Evolutionary conservation across 2,888 invertebrate genomes (phyloP).

Genomic region (Cataglyphis livida): DNA sequence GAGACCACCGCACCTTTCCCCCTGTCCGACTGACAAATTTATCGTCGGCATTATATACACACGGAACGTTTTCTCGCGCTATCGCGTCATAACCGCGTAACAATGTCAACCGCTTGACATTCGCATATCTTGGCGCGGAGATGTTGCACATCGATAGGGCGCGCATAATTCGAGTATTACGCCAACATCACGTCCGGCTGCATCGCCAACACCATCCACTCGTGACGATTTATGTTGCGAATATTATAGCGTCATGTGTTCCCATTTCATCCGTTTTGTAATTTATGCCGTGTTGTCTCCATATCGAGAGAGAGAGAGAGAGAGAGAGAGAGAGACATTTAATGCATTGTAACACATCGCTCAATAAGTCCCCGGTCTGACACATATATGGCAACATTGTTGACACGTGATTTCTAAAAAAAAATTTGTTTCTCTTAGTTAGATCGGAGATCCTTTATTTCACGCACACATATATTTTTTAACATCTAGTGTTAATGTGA

Average conservation of each 20-base stretch:
- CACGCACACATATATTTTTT: background rate
- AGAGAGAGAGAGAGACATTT: background rate
- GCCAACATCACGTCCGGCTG: slow-evolving; percentile 9
- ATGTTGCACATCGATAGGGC: slow-evolving; percentile 18
- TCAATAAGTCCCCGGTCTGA: too few species aligned
- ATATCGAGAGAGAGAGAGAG: background rate
- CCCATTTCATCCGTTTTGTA: background rate
- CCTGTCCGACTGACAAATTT: slow-evolving; percentile 17
- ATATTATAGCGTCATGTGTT: slow-evolving; percentile 3
- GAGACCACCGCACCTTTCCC: background rate
- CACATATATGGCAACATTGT: too few species aligned
- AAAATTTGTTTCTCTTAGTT: too few species aligned
- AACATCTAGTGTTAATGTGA: background rate
- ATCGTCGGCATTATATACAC: background rate
- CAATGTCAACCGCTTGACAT: background rate
- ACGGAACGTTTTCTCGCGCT: background rate
- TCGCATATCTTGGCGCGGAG: background rate
- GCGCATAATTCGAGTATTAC: slow-evolving; percentile 20
- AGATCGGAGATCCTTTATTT: background rate
- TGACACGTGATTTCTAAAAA: too few species aligned
- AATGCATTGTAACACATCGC: background rate
- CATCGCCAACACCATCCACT: background rate
- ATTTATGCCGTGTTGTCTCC: slow-evolving; percentile 11
- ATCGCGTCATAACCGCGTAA: slow-evolving; percentile 22
- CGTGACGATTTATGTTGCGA: slow-evolving; percentile 30